Conservation (phyloP, 2,113 vertebrate species). For the Laterallus jamaicensis region DNA sequence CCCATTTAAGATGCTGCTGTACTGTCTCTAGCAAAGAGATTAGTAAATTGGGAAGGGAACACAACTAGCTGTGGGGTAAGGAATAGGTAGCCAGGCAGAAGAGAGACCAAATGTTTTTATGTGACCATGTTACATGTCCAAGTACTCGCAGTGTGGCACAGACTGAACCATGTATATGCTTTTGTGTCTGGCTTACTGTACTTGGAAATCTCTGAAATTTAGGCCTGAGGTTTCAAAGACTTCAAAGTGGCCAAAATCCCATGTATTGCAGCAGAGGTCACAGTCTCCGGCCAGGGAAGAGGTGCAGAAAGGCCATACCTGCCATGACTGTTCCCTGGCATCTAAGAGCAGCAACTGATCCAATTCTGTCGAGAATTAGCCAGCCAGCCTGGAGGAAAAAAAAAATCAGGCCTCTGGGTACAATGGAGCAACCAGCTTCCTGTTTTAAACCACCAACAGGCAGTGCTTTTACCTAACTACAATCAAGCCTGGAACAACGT, state of each 20-base stretch:
- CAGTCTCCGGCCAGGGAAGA: neutral
- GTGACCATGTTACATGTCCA: neutral
- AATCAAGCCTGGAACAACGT: neutral
- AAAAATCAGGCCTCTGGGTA: neutral
- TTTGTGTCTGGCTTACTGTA: neutral
- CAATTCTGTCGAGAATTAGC: neutral
- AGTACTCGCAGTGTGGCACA: neutral
- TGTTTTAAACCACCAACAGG: neutral
- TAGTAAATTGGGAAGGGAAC: neutral
- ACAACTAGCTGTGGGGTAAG: neutral
- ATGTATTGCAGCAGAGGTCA: neutral
- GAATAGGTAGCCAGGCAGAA: neutral
- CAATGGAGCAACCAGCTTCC: neutral
- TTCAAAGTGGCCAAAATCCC: neutral
- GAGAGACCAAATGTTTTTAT: neutral
- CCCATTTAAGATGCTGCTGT: neutral
- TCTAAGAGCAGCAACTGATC: neutral
- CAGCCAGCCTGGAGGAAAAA: neutral
- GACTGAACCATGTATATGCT: neutral
- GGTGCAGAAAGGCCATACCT: neutral
- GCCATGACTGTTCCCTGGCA: neutral
- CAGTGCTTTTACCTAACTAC: neutral
- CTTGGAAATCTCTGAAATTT: neutral
- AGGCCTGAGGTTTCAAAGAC: neutral
- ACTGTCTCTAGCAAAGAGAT: neutral